phyloP scores from a whole-genome alignment of 2,888 invertebrate species.

The Bruchidius siliquastri region DNA sequence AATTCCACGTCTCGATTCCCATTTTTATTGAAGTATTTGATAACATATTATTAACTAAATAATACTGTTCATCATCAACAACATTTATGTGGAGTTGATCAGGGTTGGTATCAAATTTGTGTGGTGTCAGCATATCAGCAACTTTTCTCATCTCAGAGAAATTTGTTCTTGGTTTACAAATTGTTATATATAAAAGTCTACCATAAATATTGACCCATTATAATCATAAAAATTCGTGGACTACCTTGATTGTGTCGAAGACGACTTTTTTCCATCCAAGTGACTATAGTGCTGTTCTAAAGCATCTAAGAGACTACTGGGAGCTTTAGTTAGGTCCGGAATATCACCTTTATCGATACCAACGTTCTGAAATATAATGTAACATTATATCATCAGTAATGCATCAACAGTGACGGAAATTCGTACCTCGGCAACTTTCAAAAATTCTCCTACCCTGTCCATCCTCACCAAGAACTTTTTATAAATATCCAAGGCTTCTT shows the following conservation, averaged over 20 bases:
- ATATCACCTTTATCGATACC: conserved; percentile 98
- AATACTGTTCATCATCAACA: no score
- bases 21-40: background rate
- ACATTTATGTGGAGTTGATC: no score
- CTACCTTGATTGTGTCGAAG: background rate
- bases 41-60: no score
- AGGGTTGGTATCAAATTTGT: no score
- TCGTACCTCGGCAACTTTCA: conserved; percentile 74
- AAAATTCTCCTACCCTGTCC: conserved; percentile 97
- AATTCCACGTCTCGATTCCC: background rate
- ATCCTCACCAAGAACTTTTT: conserved; percentile 97
- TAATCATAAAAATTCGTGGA: no score
- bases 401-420: background rate
- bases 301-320: conserved; percentile 94
- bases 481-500: conserved; percentile 96
- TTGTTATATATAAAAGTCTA: no score
- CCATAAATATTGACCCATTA: no score
- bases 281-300: conserved; percentile 92
- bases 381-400: background rate
- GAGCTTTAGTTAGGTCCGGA: conserved; percentile 96
- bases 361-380: conserved; percentile 60
- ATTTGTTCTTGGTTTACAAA: no score
- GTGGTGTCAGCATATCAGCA: no score
- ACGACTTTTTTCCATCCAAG: conserved; percentile 86
- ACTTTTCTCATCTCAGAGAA: no score